A percentile compares a stretch with the other conserved stretches of the same genome.
Evolutionary conservation across 35 echinoderm and acorn worm genomes (phyloP).

Genomic region (Heliocidaris erythrogramma): DNA sequence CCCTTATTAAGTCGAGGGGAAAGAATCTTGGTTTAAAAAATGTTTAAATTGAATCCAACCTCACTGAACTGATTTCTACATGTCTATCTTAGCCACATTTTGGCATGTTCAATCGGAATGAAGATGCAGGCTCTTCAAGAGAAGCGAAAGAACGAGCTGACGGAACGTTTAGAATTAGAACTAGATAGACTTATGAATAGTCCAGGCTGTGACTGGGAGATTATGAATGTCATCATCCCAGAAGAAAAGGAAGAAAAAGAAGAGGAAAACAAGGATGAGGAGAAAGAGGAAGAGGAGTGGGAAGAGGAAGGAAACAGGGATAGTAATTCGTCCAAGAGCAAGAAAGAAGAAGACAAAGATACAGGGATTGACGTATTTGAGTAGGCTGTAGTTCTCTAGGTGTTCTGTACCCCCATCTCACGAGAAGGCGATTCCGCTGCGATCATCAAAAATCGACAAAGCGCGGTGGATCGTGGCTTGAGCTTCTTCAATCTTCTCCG

Average conservation of each 20-base stretch:
- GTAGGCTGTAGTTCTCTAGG: not conserved
- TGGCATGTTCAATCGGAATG: not conserved
- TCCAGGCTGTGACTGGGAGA: not conserved
- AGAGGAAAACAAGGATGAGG: not conserved
- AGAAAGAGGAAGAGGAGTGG: not conserved
- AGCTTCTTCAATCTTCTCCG: too few relatives aligned
- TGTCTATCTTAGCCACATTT: not conserved
- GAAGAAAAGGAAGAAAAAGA: not conserved
- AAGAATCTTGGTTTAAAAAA: not conserved
- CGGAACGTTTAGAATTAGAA: not conserved
- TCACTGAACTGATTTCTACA: not conserved
- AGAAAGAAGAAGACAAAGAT: not conserved
- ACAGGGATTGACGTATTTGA: slow-evolving; percentile 3
- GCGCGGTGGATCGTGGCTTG: too few relatives aligned
- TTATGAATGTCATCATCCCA: not conserved
- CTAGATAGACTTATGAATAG: not conserved
- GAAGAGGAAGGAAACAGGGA: not conserved
- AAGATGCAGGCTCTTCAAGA: not conserved
- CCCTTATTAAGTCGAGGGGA: too few relatives aligned
- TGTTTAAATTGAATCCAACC: not conserved
- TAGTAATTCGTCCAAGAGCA: not conserved
- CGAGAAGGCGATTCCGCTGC: too few relatives aligned
- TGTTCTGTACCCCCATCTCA: too few relatives aligned
- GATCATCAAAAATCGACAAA: too few relatives aligned
- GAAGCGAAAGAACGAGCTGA: not conserved